These are phyloP conservation scores for Hemicentrotus pulcherrimus DNA, from an alignment of 35 echinoderm and acorn worm genomes.

Conservation along the genomic window DNA sequence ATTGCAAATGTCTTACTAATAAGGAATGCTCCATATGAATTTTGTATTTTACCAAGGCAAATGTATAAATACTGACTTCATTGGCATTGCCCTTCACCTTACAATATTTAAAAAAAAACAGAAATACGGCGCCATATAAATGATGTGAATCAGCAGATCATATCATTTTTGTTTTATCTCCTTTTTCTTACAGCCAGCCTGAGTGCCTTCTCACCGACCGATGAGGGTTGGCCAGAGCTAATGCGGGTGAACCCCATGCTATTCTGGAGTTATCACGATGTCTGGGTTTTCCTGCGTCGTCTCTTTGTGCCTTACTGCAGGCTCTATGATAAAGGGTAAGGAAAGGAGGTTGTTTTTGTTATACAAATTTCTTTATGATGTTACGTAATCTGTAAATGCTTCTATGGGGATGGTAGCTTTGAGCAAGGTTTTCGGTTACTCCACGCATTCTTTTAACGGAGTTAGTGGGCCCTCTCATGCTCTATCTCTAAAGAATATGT, in stretches of 20 bases:
- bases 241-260: conserved; percentile 95
- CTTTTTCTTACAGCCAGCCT: conserved; percentile 34
- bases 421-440: no score
- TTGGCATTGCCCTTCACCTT: no score
- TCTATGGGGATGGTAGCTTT: background rate
- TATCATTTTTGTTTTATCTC: no score
- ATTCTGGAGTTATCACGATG: conserved; percentile 86
- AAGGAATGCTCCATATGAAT: no score
- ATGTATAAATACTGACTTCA: no score
- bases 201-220: conserved; percentile 78
- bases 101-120: no score
- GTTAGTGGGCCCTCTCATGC: no score
- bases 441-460: no score
- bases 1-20: background rate
- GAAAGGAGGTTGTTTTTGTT: background rate
- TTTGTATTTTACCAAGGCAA: no score
- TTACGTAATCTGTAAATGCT: background rate
- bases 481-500: no score
- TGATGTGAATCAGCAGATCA: no score
- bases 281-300: conserved; percentile 80
- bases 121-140: no score
- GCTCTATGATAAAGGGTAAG: conserved; percentile 97
- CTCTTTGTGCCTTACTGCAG: conserved; percentile 82
- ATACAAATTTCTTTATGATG: background rate
- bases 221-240: conserved; percentile 86